Conservation (phyloP, 1,140 invertebrate species). For the Himalopsyche phryganea region DNA sequence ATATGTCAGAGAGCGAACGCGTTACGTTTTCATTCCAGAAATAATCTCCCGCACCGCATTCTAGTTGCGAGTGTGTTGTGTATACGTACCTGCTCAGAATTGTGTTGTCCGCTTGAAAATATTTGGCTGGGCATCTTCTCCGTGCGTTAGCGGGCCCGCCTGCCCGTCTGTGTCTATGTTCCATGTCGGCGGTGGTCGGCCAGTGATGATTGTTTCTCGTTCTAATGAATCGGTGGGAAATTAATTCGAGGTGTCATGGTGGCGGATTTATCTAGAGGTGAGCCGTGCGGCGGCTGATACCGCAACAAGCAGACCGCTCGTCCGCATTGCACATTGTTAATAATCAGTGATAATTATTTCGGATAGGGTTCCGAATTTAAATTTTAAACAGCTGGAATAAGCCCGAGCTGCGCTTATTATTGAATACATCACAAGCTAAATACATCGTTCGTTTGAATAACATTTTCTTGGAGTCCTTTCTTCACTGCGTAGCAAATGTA, state of each 20-base stretch:
- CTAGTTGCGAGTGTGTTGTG: constrained; percentile 12
- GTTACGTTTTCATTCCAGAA: constrained; percentile 10
- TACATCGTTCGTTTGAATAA: too few species aligned
- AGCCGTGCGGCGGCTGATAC: too few species aligned
- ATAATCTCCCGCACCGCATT: constrained; percentile 18
- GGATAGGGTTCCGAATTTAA: background rate
- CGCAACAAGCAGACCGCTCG: too few species aligned
- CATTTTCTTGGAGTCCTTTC: too few species aligned
- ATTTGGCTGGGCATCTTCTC: background rate
- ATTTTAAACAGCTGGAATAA: too few species aligned
- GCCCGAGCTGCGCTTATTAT: background rate
- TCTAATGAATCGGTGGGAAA: background rate
- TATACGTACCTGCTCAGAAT: constrained; percentile 5
- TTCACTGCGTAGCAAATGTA: too few species aligned
- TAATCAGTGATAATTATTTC: constrained; percentile 12
- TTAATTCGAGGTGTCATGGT: constrained; percentile 3
- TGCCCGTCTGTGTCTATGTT: background rate
- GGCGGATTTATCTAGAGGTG: background rate
- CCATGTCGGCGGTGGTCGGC: too few species aligned
- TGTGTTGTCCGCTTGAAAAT: constrained; percentile 3
- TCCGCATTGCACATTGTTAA: background rate
- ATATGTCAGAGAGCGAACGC: constrained; percentile 13
- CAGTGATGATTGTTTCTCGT: too few species aligned
- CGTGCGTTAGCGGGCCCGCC: background rate
- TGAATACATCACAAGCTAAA: constrained; percentile 1